Base-by-base conservation (phyloP, 2,888 invertebrate species). In the Hirtodrosophila trivittata region DNA sequence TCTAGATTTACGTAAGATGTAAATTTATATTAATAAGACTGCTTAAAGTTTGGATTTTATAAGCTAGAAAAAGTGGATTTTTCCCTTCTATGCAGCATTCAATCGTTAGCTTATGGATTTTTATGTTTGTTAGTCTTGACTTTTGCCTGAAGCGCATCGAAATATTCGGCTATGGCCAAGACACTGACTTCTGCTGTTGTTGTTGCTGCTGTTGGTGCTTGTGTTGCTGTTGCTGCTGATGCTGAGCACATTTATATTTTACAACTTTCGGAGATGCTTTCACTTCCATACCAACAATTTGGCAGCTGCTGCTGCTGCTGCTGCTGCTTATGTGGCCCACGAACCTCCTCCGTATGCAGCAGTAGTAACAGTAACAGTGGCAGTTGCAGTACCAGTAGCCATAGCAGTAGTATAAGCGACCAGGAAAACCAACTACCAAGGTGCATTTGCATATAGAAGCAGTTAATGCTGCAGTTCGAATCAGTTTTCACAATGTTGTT, bases 261-360 rank as follows among this genome's bases (percentile, higher is more conserved):
- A 75, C 67, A 75, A 78, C 78, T 78, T 78, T 78, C 82, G 70
- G 78, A 81, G 78, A 77, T 78, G 78, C 78, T 77, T 77, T 77
- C 77, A 77, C 77, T 77, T 77, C 77, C 70, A 78, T 70, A 64
- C 60, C 73, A 73, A 66, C 73, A 70, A 67, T 62, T 77, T 75
- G 59, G 66, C 77, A 58, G 63, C 63, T 39, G 60, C 30, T 38
- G 51, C 25, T 69, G 60, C 30, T 38, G 51, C 25, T 69, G 58
- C 7, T 52, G 37, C 33, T 57, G 35, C 59, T 66, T 58, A 43
- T 72, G 33, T 47, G 58, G 58, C 62, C 50, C 49, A 56, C 47
- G 37, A 38, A 26, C 32, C 35, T 51, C 47, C 52, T 52, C 54
- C 57, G 59, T 54, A 60, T 54, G 64, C 65, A 62, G 46, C 65